These are phyloP conservation scores for Pachycephus smyrnensis DNA, from an alignment of 2,888 invertebrate genomes.

Conservation along the genomic window DNA sequence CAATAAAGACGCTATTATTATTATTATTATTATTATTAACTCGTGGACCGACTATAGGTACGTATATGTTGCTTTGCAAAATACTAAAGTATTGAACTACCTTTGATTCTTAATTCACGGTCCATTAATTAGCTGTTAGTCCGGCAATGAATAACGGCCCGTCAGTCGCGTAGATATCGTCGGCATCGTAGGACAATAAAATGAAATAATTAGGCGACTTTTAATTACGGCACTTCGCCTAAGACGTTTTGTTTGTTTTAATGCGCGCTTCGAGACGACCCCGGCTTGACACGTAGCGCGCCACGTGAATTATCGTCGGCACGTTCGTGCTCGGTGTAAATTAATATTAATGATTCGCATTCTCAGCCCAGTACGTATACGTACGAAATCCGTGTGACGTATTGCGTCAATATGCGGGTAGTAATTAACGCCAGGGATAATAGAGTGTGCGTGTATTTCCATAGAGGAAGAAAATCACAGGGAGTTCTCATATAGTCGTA, in stretches of 20 bases:
- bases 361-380: not conserved
- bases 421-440: not conserved
- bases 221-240: constrained; percentile 43
- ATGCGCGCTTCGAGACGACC: not conserved
- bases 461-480: too few relatives aligned
- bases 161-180: not conserved
- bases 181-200: constrained; percentile 34
- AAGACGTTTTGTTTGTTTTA: constrained; percentile 32
- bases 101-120: not conserved
- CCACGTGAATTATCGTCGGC: constrained; percentile 2
- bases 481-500: too few relatives aligned
- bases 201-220: constrained; percentile 44
- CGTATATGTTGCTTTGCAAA: too few relatives aligned
- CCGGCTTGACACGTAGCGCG: not conserved
- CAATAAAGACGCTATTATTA: too few relatives aligned
- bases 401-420: not conserved
- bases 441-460: not conserved
- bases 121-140: not conserved
- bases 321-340: constrained; percentile 1
- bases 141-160: not conserved
- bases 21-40: too few relatives aligned
- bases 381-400: not conserved
- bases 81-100: too few relatives aligned
- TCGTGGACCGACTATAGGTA: too few relatives aligned
- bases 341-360: constrained; percentile 6